Evolutionary conservation across 2,888 invertebrate species (phyloP).

Genomic region (Sicus ferrugineus): DNA sequence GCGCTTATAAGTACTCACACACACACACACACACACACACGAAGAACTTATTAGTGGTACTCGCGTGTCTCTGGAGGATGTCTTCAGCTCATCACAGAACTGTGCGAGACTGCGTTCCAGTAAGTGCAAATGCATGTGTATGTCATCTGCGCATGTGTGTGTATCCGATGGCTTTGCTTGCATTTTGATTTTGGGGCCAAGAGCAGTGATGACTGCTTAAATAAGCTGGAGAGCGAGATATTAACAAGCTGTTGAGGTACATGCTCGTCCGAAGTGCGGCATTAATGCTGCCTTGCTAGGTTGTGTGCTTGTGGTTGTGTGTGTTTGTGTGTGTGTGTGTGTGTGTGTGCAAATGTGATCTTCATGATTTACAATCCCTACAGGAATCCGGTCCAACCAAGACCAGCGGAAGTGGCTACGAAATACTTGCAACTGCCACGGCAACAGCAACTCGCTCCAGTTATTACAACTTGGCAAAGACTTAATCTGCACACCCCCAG

Average conservation of each 20-base stretch:
- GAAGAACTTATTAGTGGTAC: no score
- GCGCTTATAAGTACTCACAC: not conserved
- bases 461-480: no score
- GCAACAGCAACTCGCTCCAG: no score
- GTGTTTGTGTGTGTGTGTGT: not conserved
- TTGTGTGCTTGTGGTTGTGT: not conserved
- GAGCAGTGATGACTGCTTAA: slow-evolving; percentile 13
- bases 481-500: not conserved
- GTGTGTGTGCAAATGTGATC: not conserved
- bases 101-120: no score
- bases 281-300: not conserved
- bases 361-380: no score
- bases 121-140: no score
- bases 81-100: no score
- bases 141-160: not conserved
- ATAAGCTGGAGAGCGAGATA: not conserved
- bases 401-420: no score
- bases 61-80: no score
- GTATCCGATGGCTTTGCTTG: not conserved
- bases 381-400: not conserved
- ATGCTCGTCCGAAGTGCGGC: not conserved
- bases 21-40: not conserved
- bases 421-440: no score
- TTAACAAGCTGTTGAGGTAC: not conserved
- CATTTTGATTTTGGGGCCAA: not conserved